Evolutionary conservation across 2,888 invertebrate genomes (phyloP).

Genomic region (Syrphus vitripennis): DNA sequence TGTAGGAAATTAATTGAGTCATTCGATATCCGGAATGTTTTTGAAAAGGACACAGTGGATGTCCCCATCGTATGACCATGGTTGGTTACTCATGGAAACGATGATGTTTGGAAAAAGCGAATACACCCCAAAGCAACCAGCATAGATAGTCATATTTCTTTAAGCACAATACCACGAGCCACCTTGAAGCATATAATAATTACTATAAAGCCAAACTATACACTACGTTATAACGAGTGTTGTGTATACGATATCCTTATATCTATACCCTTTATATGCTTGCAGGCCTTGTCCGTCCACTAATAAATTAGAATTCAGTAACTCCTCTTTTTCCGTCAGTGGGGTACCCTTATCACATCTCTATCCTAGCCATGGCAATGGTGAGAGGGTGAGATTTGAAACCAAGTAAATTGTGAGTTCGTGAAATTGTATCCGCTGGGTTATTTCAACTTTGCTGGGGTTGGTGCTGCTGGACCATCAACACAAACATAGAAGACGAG

Average conservation of each 20-base stretch:
- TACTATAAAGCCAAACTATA: constrained; percentile 33
- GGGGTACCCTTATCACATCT: background rate
- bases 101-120: background rate
- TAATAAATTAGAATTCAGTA: constrained; percentile 58
- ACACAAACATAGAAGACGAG: background rate
- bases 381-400: background rate
- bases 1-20: constrained; percentile 56
- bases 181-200: constrained; percentile 42
- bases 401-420: constrained; percentile 26
- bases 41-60: background rate
- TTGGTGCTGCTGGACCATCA: background rate
- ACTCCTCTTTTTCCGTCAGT: background rate
- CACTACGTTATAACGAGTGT: background rate
- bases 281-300: constrained; percentile 2
- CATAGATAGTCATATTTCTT: background rate
- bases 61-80: background rate
- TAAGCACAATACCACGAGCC: constrained; percentile 28
- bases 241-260: background rate
- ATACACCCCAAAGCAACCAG: background rate
- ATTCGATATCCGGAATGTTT: constrained; percentile 43
- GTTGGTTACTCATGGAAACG: constrained; percentile 11
- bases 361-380: background rate
- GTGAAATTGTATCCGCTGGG: constrained; percentile 38
- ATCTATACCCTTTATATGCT: constrained; percentile 2
- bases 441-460: constrained; percentile 1